A percentile compares a stretch with the other conserved stretches of the same genome.
Conservation (phyloP, 2,113 vertebrate genomes). For the Megaleporinus macrocephalus region DNA sequence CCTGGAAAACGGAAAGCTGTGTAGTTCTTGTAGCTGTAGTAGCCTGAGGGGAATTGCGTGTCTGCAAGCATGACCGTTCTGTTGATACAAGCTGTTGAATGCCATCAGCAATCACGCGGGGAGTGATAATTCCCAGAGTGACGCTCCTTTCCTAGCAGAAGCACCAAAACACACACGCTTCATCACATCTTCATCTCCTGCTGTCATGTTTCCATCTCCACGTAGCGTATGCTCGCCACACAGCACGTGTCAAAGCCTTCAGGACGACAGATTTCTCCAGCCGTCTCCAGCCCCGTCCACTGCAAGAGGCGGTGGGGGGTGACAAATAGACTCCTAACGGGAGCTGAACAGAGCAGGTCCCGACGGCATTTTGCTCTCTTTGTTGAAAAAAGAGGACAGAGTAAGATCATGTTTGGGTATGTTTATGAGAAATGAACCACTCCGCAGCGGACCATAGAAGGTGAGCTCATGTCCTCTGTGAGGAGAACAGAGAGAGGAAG, state of each 20-base stretch:
- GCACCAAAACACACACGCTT: not conserved
- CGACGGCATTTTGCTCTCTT: not conserved
- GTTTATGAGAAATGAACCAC: not conserved
- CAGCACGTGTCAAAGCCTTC: not conserved
- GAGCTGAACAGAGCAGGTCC: not conserved
- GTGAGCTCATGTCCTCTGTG: not conserved
- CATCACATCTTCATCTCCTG: not conserved
- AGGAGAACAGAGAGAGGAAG: not conserved
- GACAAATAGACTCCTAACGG: not conserved
- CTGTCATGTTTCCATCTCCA: not conserved
- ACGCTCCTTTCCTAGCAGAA: not conserved
- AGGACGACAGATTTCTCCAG: not conserved
- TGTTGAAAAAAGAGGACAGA: not conserved
- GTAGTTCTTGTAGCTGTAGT: not conserved
- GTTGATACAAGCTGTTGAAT: constrained; percentile 13
- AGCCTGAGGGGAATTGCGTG: not conserved
- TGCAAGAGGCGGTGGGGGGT: not conserved
- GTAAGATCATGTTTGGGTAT: not conserved
- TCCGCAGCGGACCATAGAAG: not conserved
- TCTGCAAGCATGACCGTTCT: constrained; percentile 11
- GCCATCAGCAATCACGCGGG: not conserved
- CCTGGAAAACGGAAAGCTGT: not conserved
- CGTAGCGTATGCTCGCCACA: not conserved
- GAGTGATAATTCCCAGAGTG: constrained; percentile 8
- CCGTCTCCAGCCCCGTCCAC: not conserved